Percentiles rank a stretch among this genome's conserved stretches.
phyloP scores from a whole-genome alignment of 2,113 vertebrate genomes.

The Sander vitreus region DNA sequence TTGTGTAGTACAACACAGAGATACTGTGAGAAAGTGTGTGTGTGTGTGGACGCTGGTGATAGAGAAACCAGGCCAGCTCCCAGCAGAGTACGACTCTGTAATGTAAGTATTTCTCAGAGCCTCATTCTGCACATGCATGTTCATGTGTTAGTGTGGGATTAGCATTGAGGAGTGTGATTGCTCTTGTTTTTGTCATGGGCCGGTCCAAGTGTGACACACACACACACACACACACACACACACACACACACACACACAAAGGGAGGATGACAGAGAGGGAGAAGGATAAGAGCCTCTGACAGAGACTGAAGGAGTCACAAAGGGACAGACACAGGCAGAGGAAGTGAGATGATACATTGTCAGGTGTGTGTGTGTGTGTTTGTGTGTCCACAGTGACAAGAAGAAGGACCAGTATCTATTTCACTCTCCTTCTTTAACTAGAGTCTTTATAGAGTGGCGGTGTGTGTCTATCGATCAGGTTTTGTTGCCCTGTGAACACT shows the following conservation, averaged over 20 bases:
- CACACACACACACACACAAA: constrained; percentile 6
- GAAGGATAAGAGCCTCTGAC: constrained; percentile 52
- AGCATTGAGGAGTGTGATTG: constrained; percentile 29
- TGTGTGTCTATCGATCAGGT: constrained; percentile 69
- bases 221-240: constrained; percentile 1
- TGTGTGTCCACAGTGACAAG: constrained; percentile 41
- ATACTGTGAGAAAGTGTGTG: background rate
- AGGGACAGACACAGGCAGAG: constrained; percentile 55
- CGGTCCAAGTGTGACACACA: constrained; percentile 56
- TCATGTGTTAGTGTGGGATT: constrained; percentile 20
- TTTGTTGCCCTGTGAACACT: constrained; percentile 72
- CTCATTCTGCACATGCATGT: constrained; percentile 38
- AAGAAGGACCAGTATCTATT: constrained; percentile 46
- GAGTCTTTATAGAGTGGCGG: constrained; percentile 60
- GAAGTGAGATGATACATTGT: constrained; percentile 56
- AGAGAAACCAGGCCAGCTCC: constrained; percentile 76
- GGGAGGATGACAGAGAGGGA: constrained; percentile 31
- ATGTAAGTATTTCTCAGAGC: constrained; percentile 31
- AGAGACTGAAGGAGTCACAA: constrained; percentile 65
- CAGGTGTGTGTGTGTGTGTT: constrained; percentile 49
- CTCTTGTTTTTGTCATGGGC: constrained; percentile 56
- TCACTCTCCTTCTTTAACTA: constrained; percentile 61
- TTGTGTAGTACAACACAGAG: constrained; percentile 30
- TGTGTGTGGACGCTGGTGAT: constrained; percentile 35
- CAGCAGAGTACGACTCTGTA: constrained; percentile 59